Conservation (phyloP, 2,113 vertebrate species). For the Gallinago paraguaiae region DNA sequence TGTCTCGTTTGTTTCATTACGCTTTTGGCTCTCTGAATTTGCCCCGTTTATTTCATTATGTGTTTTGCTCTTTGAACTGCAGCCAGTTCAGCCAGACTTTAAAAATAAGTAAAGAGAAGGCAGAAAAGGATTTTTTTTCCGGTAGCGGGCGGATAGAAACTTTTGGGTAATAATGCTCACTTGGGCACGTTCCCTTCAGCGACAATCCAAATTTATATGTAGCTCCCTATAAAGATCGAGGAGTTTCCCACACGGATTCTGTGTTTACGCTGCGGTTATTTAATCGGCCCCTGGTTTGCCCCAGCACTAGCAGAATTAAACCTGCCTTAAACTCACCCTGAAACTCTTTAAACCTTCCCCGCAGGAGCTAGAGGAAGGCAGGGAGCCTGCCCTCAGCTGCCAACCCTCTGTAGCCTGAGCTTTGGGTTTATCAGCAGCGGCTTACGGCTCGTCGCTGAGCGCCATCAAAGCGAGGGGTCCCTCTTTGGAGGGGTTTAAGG, state of each 20-base stretch:
- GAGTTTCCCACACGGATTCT: not conserved
- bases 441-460: accelerated
- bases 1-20: slow-evolving; percentile 57
- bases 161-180: not conserved
- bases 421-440: accelerated
- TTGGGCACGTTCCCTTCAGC: not conserved
- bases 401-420: not conserved
- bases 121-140: not conserved
- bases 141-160: not conserved
- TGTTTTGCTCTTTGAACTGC: not conserved
- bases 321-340: not conserved
- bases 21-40: slow-evolving; percentile 11
- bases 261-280: not conserved
- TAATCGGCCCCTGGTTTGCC: not conserved
- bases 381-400: not conserved
- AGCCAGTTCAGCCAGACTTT: not conserved
- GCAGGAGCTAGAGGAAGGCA: not conserved
- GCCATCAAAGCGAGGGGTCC: not conserved
- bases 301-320: not conserved
- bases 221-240: not conserved
- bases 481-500: not conserved
- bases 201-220: not conserved
- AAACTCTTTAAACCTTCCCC: not conserved
- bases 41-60: slow-evolving; percentile 6
- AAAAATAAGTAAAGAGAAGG: not conserved